These are phyloP conservation scores for Ia io DNA, from an alignment of 2,113 vertebrate species.

Conservation along the genomic window DNA sequence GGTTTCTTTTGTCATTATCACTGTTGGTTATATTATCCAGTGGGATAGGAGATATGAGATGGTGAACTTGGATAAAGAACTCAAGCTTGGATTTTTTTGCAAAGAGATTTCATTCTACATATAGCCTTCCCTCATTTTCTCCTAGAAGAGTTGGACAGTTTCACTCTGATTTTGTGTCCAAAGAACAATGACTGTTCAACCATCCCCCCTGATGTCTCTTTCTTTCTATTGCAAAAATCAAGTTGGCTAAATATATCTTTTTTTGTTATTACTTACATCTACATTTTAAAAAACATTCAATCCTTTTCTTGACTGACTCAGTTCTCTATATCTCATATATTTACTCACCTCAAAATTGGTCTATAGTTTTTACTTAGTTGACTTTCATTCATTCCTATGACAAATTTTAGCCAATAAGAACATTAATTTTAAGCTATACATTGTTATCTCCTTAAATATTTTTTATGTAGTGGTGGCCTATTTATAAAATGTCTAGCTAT, in stretches of 20 bases:
- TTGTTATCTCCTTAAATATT: not conserved
- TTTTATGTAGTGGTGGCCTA: not conserved
- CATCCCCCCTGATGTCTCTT: not conserved
- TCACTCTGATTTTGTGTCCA: not conserved
- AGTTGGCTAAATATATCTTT: not conserved
- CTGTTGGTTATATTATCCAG: not conserved
- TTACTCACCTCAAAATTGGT: not conserved
- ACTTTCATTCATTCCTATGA: conserved; percentile 6
- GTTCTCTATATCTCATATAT: not conserved
- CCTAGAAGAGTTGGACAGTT: not conserved
- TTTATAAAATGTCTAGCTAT: not conserved
- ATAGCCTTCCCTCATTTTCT: not conserved
- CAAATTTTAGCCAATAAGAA: conserved; percentile 15
- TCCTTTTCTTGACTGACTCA: not conserved
- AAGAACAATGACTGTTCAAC: not conserved
- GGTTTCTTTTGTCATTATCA: not conserved
- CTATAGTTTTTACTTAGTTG: not conserved
- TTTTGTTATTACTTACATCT: not conserved
- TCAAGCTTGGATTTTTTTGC: not conserved
- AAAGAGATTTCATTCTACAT: not conserved
- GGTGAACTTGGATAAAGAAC: not conserved
- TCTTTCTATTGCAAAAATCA: not conserved
- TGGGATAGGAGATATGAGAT: not conserved
- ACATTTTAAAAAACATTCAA: not conserved
- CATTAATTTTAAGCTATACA: not conserved